Evolutionary conservation across 2,797 vertebrate genomes (phyloP).

Genomic region (Cryptoblepharus egeriae): DNA sequence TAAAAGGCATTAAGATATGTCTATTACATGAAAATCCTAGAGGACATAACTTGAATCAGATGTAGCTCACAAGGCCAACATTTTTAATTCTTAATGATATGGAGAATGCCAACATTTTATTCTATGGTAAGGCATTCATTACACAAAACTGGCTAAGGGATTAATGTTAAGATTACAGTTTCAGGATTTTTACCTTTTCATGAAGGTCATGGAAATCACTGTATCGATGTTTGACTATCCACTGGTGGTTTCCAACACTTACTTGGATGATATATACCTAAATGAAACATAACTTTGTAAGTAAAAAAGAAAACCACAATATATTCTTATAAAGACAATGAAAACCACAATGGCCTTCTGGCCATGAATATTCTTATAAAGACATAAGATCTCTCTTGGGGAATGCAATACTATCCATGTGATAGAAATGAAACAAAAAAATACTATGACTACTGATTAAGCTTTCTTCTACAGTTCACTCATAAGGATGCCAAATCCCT

Average conservation of each 20-base stretch:
- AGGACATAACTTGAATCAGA: background rate
- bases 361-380: too few species aligned
- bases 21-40: background rate
- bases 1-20: background rate
- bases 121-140: background rate
- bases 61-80: background rate
- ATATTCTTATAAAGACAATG: background rate
- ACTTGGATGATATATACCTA: slow-evolving; percentile 97
- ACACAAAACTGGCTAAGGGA: slow-evolving; percentile 13
- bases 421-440: background rate
- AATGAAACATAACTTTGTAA: slow-evolving; percentile 47
- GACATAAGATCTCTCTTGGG: background rate
- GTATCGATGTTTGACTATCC: slow-evolving; percentile 96
- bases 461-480: background rate
- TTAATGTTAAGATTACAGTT: background rate
- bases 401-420: background rate
- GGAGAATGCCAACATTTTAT: background rate
- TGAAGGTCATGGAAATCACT: slow-evolving; percentile 97
- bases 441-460: background rate
- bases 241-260: slow-evolving; percentile 86
- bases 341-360: too few species aligned
- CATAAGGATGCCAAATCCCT: background rate
- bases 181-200: slow-evolving; percentile 85
- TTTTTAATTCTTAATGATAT: background rate
- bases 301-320: background rate